Conservation (phyloP, 2,113 vertebrate species). For the Zosterops lateralis region DNA sequence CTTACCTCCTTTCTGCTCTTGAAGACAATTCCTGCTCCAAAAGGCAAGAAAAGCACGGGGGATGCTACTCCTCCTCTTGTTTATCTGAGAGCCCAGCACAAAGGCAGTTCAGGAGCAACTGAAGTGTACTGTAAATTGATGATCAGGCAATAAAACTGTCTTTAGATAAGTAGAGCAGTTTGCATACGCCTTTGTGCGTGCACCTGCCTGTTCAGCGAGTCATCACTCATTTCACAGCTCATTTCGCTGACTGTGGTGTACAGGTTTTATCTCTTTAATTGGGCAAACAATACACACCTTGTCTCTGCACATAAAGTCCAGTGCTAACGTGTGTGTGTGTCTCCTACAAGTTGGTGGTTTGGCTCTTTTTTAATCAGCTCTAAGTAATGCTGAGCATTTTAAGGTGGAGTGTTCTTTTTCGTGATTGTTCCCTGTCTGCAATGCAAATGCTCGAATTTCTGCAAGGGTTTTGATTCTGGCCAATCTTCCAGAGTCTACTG, state of each 20-base stretch:
- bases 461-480: background rate
- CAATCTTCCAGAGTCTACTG: background rate
- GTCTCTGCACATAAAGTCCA: slow-evolving; percentile 38
- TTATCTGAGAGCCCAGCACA: background rate
- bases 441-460: background rate
- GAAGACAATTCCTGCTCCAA: background rate
- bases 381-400: background rate
- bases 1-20: background rate
- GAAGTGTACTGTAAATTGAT: background rate
- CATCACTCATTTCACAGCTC: slow-evolving; percentile 61
- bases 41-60: background rate
- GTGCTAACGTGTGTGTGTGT: background rate
- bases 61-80: background rate
- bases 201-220: slow-evolving; percentile 54
- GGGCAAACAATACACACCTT: slow-evolving; percentile 61
- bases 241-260: slow-evolving; percentile 42
- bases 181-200: background rate
- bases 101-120: background rate
- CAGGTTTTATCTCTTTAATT: slow-evolving; percentile 61
- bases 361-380: background rate
- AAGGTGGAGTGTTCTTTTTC: background rate
- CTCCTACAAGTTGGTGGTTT: background rate
- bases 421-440: background rate
- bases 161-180: slow-evolving; percentile 28
- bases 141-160: slow-evolving; percentile 49